Percentiles rank a stretch among this genome's conserved stretches.
phyloP scores from a whole-genome alignment of 2,888 invertebrate genomes.

The Lasioglossum malachurum region DNA sequence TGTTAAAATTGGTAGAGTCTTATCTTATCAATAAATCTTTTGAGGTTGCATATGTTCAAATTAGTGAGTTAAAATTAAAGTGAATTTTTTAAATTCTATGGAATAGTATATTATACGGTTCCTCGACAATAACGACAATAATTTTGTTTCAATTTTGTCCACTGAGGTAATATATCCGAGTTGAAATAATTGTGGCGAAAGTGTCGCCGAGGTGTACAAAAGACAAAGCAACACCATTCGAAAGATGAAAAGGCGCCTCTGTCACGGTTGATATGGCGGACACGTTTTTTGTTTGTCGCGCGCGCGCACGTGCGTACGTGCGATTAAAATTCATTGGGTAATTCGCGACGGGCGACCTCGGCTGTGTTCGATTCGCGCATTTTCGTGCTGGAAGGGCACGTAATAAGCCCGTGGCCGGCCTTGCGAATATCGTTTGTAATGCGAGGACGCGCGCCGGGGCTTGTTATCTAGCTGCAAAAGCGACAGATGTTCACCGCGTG shows the following conservation, averaged over 20 bases:
- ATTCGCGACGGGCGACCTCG: conserved; percentile 4
- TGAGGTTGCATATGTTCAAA: no score
- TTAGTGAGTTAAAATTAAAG: no score
- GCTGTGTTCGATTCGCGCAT: conserved; percentile 36
- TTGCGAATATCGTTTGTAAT: conserved; percentile 48
- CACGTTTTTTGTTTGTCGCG: not conserved
- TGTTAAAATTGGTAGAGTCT: no score
- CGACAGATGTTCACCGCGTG: conserved; percentile 28
- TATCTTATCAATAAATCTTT: no score
- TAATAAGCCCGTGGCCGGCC: conserved; percentile 30
- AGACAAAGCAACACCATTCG: not conserved
- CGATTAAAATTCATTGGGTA: conserved; percentile 11
- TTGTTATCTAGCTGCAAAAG: conserved; percentile 40
- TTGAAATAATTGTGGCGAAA: no score
- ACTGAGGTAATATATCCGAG: no score
- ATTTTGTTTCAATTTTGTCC: no score
- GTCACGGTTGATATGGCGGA: not conserved
- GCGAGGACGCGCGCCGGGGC: conserved; percentile 20
- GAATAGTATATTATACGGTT: no score
- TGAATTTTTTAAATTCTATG: no score
- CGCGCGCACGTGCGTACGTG: not conserved
- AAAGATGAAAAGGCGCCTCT: not conserved
- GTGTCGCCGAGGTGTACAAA: not conserved
- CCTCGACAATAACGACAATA: no score
- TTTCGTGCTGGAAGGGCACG: conserved; percentile 44